Percentiles rank a stretch among this genome's conserved stretches.
These are phyloP conservation scores for Andrena fulva DNA, from an alignment of 2,888 invertebrate species.

Conservation along the genomic window DNA sequence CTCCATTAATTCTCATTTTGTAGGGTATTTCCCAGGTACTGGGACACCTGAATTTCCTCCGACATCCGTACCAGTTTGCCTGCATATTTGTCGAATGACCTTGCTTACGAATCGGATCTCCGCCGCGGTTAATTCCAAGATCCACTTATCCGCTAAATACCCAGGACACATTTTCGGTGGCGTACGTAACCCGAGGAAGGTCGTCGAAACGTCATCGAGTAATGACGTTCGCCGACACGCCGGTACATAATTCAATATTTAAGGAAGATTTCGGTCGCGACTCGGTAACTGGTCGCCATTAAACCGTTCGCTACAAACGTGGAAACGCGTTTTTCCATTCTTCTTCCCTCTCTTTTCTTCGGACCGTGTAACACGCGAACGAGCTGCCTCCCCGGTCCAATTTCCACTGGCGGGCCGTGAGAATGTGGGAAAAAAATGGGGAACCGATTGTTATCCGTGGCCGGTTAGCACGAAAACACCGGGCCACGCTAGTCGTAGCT, in stretches of 20 bases:
- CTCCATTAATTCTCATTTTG: too few relatives aligned
- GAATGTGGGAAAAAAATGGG: neutral
- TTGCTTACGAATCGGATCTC: conserved; percentile 45
- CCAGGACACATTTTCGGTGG: conserved; percentile 30
- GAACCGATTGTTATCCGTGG: conserved; percentile 42
- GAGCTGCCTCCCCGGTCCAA: conserved; percentile 7
- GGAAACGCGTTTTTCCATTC: conserved; percentile 2
- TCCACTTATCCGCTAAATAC: conserved; percentile 34
- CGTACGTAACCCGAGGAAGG: conserved; percentile 32
- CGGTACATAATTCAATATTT: conserved; percentile 39
- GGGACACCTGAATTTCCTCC: neutral
- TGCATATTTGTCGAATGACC: conserved; percentile 35
- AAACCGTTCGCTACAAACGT: conserved; percentile 1
- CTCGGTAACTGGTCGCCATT: neutral
- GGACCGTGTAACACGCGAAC: conserved; percentile 14
- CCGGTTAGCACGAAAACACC: conserved; percentile 48
- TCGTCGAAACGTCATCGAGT: conserved; percentile 31
- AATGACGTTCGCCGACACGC: neutral
- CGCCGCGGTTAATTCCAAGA: conserved; percentile 36
- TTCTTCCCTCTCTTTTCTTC: neutral
- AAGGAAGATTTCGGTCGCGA: conserved; percentile 18
- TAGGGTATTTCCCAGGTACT: neutral
- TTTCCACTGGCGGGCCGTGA: neutral
- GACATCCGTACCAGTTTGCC: neutral
- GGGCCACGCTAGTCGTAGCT: conserved; percentile 11